These are phyloP conservation scores for Podarcis lilfordi DNA, from an alignment of 2,797 vertebrate genomes.

Conservation along the genomic window DNA sequence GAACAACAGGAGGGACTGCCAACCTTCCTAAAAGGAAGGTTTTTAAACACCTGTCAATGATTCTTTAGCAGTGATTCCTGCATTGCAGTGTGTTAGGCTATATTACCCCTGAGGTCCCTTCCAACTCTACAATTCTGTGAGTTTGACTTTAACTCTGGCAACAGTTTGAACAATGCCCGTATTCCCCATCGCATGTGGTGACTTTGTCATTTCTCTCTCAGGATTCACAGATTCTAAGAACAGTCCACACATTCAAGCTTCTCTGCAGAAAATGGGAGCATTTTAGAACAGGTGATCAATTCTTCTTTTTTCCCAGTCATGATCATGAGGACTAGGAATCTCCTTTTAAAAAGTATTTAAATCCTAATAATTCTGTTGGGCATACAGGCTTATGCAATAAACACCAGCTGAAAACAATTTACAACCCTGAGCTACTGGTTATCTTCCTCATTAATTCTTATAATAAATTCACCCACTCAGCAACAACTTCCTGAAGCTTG, in stretches of 20 bases:
- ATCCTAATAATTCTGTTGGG: not conserved
- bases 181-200: too few relatives aligned
- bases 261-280: not conserved
- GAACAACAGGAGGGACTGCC: not conserved
- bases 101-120: too few relatives aligned
- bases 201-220: too few relatives aligned
- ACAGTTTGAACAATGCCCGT: too few relatives aligned
- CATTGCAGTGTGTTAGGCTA: too few relatives aligned
- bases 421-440: not conserved
- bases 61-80: too few relatives aligned
- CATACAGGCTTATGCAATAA: not conserved
- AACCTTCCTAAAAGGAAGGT: not conserved
- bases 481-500: not conserved
- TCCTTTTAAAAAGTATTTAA: not conserved
- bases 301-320: not conserved
- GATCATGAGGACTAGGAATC: not conserved
- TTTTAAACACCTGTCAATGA: too few relatives aligned
- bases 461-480: not conserved
- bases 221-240: too few relatives aligned
- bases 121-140: too few relatives aligned
- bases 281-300: not conserved
- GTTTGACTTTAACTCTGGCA: too few relatives aligned
- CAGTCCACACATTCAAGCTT: too few relatives aligned
- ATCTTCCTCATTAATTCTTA: not conserved
- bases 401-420: not conserved